These are phyloP conservation scores for Hirtodrosophila cameraria DNA, from an alignment of 2,888 invertebrate genomes.

Conservation along the genomic window DNA sequence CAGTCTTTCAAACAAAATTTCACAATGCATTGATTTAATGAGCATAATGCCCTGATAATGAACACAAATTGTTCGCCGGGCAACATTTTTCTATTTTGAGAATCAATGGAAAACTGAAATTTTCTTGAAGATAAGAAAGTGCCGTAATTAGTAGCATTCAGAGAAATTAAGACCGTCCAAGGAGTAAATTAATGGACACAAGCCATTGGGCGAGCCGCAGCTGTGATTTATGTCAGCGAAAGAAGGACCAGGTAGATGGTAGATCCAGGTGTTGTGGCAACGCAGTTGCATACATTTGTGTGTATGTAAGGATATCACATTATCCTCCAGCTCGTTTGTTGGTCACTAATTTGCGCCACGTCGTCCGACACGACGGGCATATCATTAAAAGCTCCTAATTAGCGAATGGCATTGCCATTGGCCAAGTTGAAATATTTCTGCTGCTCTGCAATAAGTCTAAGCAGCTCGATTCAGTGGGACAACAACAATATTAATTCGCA, in stretches of 20 bases:
- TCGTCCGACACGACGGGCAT: conserved; percentile 28
- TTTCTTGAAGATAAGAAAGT: conserved; percentile 1
- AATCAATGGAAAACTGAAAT: neutral
- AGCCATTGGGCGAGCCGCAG: conserved; percentile 31
- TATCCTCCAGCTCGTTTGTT: conserved; percentile 33
- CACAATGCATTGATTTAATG: conserved; percentile 45
- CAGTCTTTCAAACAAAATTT: conserved; percentile 15
- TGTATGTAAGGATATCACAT: neutral
- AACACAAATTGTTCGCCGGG: conserved; percentile 40
- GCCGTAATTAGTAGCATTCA: conserved; percentile 53
- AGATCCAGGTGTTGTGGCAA: conserved; percentile 41
- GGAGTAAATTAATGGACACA: conserved; percentile 60
- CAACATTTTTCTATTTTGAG: conserved; percentile 17
- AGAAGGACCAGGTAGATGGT: conserved; percentile 10
- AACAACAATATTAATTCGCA: conserved; percentile 20
- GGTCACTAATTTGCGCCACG: conserved; percentile 49
- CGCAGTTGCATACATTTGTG: conserved; percentile 17
- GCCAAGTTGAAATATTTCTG: conserved; percentile 3
- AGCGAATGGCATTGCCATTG: conserved; percentile 22
- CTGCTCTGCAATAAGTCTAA: conserved; percentile 2
- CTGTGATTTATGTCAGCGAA: conserved; percentile 54
- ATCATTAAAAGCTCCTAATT: conserved; percentile 68
- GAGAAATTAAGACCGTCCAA: conserved; percentile 45
- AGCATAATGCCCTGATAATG: conserved; percentile 33
- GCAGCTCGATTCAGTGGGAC: conserved; percentile 4